Base-by-base conservation (phyloP, 2,113 vertebrate genomes). In the Takifugu flavidus region DNA sequence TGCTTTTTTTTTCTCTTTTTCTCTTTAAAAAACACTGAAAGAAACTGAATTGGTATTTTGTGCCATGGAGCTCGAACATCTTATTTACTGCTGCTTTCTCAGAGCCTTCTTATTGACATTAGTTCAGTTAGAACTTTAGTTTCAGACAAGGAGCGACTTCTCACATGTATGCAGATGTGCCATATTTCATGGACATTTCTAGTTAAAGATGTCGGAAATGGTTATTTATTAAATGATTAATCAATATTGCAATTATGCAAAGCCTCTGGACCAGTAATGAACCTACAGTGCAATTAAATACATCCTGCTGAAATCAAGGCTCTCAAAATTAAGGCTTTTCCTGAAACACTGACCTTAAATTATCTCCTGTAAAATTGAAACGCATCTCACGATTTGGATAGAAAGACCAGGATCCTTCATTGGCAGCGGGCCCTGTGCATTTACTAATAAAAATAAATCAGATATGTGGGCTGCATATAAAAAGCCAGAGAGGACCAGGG, bases 401-500 rank as follows among this genome's bases (percentile, higher is more conserved):
- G 62, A 3, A 25, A 15, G 34, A 45, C 1, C 11, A 52, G n/a
- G 28, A 63, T 43, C 44, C 8, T 10, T 58, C 29, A 47, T 28
- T 14, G 25, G 53, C 29, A 60, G 45, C 55, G 67, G 20, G 60
- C 54, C 2, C 29, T 45, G n/a, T 39, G 26, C 14, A 13, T 15
- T 45, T 12, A 45, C 44, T 5, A 13, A 20, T 20, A 45, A 45
- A 11, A 45, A 45, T 15, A 15, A 12, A 45, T 14, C 14, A 45
- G 12, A 8, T 15, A 11, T 45, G 2, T 15, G 43, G 4, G 13
- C 44, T 20, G 28, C 13, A 26, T 56, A 11, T 49, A 57, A 49
- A 64, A 74, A 82, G 75, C 75, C 62, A 75, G 78, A 70, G 8
- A 49, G 47, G 14, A 67, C 52, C 42, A 42, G 43, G 27, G 6